A percentile compares a stretch with the other conserved stretches of the same genome.
These are phyloP conservation scores for Diaprepes abbreviatus DNA, from an alignment of 2,888 invertebrate species.

Conservation along the genomic window DNA sequence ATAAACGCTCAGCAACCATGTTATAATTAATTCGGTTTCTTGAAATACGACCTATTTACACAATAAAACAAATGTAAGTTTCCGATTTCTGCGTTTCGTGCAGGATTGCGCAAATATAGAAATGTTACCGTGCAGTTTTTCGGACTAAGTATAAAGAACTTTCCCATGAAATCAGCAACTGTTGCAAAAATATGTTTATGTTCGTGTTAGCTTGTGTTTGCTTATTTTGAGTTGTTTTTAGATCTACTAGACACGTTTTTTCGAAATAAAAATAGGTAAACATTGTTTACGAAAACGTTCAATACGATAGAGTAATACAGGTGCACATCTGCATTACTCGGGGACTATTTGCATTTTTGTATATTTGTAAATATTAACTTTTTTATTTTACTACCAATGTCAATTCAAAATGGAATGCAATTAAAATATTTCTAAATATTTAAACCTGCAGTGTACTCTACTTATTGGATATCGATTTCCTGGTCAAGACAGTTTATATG, in stretches of 20 bases:
- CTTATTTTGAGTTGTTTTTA: constrained; percentile 8
- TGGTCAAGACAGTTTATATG: too few species aligned
- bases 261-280: constrained; percentile 6
- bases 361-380: too few species aligned
- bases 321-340: background rate
- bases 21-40: constrained; percentile 7
- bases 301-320: background rate
- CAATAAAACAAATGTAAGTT: constrained; percentile 36
- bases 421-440: too few species aligned
- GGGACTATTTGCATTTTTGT: background rate
- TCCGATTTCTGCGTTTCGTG: constrained; percentile 28
- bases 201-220: constrained; percentile 10
- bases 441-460: too few species aligned
- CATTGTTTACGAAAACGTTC: background rate
- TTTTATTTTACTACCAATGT: too few species aligned
- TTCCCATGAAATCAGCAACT: constrained; percentile 19
- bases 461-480: too few species aligned
- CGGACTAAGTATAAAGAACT: constrained; percentile 17
- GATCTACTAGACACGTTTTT: background rate
- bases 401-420: too few species aligned
- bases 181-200: constrained; percentile 16
- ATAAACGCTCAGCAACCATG: background rate
- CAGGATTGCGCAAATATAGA: constrained; percentile 21
- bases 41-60: constrained; percentile 30
- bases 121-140: constrained; percentile 21